Base-by-base conservation (phyloP, 1,140 invertebrate genomes). In the Dendroctonus valens region DNA sequence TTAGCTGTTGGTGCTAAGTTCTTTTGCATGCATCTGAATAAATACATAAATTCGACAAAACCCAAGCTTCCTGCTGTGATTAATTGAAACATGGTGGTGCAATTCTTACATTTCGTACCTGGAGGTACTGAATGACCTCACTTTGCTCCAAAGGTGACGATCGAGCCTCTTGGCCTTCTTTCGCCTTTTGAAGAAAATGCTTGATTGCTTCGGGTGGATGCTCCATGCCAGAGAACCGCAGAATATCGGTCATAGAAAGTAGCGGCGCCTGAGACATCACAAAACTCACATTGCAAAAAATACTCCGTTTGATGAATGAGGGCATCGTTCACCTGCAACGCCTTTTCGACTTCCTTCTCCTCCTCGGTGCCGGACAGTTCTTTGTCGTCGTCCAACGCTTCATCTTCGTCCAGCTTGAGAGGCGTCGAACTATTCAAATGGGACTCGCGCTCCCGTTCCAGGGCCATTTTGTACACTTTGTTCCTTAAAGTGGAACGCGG, bases 401-500 rank as follows among this genome's bases (percentile, higher is more conserved):
- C 77, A 48, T 79, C 77, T 50, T 79, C 77, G 67, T 79, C 76
- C 57, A 75, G 66, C 60, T 77, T 77, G 50, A 77, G 65, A 14
- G 72, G 74, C 75, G 72, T 75, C 80, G 76, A 78, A 79, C 74
- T 71, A 79, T 79, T 76, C 65, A 81, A 80, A 76, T 83, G 82
- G 72, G 79, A 84, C 70, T 87, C 83, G 59, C 86, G 81, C 75
- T 88, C 86, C 60, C 83, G 80, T 74, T 88, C 89, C 79, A 88
- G 82, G 41, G 90, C 89, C 74, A 93, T 81, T 78, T 95, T 96
- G 83, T 92, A 96, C 73, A 92, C 88, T 83, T 98, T 98, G 81
- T 97, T 97, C 48, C 95, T 85, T 6, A 98, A 84, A 3, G 95
- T 97, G 59, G 95, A 97, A 59, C 96, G 84, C 5, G 96, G 96